Percentiles rank a stretch among this genome's conserved stretches.
These are phyloP conservation scores for Bombus turneri DNA, from an alignment of 1,140 invertebrate genomes.

Conservation along the genomic window DNA sequence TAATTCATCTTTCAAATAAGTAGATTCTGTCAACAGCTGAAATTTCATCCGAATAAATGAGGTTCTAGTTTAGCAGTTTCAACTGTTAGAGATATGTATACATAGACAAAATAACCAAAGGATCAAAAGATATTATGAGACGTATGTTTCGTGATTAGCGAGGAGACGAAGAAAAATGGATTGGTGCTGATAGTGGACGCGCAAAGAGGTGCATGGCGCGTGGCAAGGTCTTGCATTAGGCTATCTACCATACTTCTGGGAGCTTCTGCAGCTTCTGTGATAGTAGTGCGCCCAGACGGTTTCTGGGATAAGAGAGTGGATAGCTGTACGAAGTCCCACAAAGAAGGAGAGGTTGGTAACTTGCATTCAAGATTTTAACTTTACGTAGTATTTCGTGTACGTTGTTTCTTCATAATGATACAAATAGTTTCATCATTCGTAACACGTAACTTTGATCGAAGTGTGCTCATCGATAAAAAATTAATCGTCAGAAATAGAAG, in stretches of 20 bases:
- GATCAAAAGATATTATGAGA: neutral
- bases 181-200: slow-evolving; percentile 86
- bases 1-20: too few relatives aligned
- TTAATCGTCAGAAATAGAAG: too few relatives aligned
- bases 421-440: too few relatives aligned
- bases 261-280: slow-evolving; percentile 82
- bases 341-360: slow-evolving; percentile 84
- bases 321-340: slow-evolving; percentile 86
- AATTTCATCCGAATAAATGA: too few relatives aligned
- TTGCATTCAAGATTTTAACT: neutral
- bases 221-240: slow-evolving; percentile 85
- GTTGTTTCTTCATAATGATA: too few relatives aligned
- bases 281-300: slow-evolving; percentile 87
- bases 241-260: slow-evolving; percentile 83
- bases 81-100: too few relatives aligned
- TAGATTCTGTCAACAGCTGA: too few relatives aligned
- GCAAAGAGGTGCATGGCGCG: slow-evolving; percentile 85
- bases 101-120: too few relatives aligned
- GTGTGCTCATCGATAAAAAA: too few relatives aligned
- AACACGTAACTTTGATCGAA: too few relatives aligned
- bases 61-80: too few relatives aligned
- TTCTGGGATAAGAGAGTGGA: slow-evolving; percentile 90
- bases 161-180: slow-evolving; percentile 82
- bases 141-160: slow-evolving; percentile 67
- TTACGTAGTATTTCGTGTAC: neutral